phyloP scores from a whole-genome alignment of 1,140 invertebrate genomes.

The Antheraea mylitta region DNA sequence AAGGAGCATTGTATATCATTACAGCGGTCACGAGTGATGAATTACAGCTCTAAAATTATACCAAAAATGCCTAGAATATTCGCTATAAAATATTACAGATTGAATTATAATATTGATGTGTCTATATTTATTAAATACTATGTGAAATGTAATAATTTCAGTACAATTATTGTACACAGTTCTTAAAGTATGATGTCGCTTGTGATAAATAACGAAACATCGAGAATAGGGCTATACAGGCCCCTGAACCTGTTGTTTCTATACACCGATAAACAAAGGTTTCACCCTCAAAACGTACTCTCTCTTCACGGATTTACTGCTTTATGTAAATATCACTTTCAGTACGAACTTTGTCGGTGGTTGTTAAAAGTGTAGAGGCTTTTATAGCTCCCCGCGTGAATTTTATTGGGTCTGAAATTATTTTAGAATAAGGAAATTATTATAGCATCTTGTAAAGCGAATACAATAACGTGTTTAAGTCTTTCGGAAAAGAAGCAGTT shows the following conservation, averaged over 20 bases:
- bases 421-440: conserved; percentile 1
- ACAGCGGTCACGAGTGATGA: no score
- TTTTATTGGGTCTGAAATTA: neutral
- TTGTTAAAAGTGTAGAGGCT: conserved; percentile 7
- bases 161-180: no score
- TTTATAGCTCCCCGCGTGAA: neutral
- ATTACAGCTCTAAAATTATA: no score
- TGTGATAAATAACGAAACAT: neutral
- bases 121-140: no score
- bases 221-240: neutral
- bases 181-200: no score
- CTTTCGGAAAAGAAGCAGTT: neutral
- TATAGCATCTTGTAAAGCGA: neutral
- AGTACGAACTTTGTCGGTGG: conserved; percentile 6
- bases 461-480: neutral
- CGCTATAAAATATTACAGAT: no score
- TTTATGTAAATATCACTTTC: conserved; percentile 10
- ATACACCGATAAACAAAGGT: conserved; percentile 13
- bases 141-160: no score
- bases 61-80: no score
- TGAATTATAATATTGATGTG: no score
- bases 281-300: conserved; percentile 9
- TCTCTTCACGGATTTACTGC: conserved; percentile 11
- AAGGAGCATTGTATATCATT: no score
- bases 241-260: conserved; percentile 14